phyloP scores from a whole-genome alignment of 2,113 vertebrate genomes.

The Pterocles orientalis region DNA sequence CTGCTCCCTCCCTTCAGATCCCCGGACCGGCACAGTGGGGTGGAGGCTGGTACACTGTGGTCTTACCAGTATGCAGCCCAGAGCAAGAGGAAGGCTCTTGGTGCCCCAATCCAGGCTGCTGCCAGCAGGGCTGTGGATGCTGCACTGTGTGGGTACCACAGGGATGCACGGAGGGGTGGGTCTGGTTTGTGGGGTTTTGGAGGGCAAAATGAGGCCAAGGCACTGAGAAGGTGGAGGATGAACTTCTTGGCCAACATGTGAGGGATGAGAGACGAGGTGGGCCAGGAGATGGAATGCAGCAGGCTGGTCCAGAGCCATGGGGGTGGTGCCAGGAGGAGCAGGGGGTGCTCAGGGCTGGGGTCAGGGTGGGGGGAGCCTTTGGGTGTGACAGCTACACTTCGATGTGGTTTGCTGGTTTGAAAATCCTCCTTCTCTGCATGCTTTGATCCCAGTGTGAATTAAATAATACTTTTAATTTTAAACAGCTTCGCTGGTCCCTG shows the following conservation, averaged over 20 bases:
- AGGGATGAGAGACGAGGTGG: neutral
- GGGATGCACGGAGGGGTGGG: neutral
- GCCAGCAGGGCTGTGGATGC: neutral
- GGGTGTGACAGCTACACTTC: neutral
- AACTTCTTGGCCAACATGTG: neutral
- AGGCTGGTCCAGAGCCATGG: neutral
- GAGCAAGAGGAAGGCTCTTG: neutral
- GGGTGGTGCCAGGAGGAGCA: neutral
- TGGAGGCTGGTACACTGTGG: neutral
- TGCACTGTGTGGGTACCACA: neutral
- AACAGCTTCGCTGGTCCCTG: constrained; percentile 17
- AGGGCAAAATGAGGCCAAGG: neutral
- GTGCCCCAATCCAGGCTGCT: neutral
- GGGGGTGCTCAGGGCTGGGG: neutral
- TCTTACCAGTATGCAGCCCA: neutral
- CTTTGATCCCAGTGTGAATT: constrained; percentile 61
- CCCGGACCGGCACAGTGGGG: neutral
- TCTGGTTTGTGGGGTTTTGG: neutral
- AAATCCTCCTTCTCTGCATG: neutral
- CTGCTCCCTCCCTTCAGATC: neutral
- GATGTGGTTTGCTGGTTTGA: constrained; percentile 36
- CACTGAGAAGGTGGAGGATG: neutral
- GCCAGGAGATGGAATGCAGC: neutral
- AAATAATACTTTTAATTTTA: constrained; percentile 38
- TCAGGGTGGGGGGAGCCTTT: neutral